Percentiles rank a stretch among this genome's conserved stretches.
phyloP scores from a whole-genome alignment of 2,113 vertebrate species.

The Mormoops blainvillei region DNA sequence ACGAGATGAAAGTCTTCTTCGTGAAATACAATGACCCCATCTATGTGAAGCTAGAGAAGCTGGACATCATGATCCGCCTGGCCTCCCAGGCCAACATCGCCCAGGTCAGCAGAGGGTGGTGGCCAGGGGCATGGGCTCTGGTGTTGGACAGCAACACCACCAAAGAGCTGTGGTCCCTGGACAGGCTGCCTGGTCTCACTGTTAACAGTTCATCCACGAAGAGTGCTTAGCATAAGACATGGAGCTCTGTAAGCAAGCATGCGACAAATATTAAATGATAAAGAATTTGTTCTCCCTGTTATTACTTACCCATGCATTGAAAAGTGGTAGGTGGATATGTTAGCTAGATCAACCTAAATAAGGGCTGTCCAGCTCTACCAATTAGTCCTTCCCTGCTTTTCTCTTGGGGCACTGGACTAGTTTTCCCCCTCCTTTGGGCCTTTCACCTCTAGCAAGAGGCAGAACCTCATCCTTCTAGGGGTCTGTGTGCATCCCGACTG shows the following conservation, averaged over 20 bases:
- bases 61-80: constrained; percentile 99
- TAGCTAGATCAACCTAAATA: neutral
- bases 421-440: neutral
- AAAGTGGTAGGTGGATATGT: neutral
- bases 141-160: neutral
- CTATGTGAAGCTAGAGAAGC: constrained; percentile 98
- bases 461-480: neutral
- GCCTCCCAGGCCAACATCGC: constrained; percentile 98
- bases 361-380: neutral
- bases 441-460: neutral
- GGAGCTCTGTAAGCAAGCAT: neutral
- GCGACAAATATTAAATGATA: neutral
- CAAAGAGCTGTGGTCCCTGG: neutral
- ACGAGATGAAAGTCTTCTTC: constrained; percentile 99
- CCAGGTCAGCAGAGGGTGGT: constrained; percentile 83
- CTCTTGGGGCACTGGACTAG: neutral
- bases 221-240: neutral
- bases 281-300: neutral
- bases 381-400: neutral
- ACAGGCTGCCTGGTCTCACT: neutral
- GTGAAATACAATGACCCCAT: constrained; percentile 99
- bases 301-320: neutral
- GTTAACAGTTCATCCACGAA: neutral
- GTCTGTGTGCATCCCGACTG: neutral
- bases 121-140: neutral